phyloP scores from a whole-genome alignment of 2,888 invertebrate genomes.

The Drosophila mimetica region DNA sequence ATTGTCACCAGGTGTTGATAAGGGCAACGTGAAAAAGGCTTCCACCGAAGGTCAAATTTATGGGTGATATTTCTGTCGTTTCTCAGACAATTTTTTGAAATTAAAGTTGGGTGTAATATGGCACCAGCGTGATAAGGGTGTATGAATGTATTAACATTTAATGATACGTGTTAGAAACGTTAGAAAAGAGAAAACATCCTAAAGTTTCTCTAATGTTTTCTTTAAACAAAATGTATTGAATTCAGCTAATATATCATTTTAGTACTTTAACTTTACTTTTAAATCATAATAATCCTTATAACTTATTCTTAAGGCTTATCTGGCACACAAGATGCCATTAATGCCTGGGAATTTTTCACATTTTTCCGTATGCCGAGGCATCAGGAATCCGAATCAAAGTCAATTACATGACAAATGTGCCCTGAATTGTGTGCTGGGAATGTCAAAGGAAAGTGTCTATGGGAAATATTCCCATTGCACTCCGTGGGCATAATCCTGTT shows the following conservation, averaged over 20 bases:
- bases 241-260: too few relatives aligned
- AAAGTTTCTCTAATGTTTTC: too few relatives aligned
- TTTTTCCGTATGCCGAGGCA: constrained; percentile 20
- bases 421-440: constrained; percentile 20
- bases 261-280: too few relatives aligned
- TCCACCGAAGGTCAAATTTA: constrained; percentile 60
- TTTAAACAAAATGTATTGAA: too few relatives aligned
- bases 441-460: constrained; percentile 15
- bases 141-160: too few relatives aligned
- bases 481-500: constrained; percentile 37
- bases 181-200: too few relatives aligned
- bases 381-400: constrained; percentile 32
- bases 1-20: constrained; percentile 74
- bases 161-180: too few relatives aligned
- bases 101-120: constrained; percentile 14
- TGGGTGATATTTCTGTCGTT: constrained; percentile 22
- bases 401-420: constrained; percentile 40
- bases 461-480: constrained; percentile 35
- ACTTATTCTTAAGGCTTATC: background rate
- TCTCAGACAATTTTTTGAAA: constrained; percentile 11
- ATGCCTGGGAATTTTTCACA: constrained; percentile 17
- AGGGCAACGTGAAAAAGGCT: constrained; percentile 42
- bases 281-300: background rate
- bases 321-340: background rate
- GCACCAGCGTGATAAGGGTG: constrained; percentile 16